Percentiles rank a stretch among this genome's conserved stretches.
These are phyloP conservation scores for Malurus splendens DNA, from an alignment of 2,797 vertebrate species.

Conservation along the genomic window DNA sequence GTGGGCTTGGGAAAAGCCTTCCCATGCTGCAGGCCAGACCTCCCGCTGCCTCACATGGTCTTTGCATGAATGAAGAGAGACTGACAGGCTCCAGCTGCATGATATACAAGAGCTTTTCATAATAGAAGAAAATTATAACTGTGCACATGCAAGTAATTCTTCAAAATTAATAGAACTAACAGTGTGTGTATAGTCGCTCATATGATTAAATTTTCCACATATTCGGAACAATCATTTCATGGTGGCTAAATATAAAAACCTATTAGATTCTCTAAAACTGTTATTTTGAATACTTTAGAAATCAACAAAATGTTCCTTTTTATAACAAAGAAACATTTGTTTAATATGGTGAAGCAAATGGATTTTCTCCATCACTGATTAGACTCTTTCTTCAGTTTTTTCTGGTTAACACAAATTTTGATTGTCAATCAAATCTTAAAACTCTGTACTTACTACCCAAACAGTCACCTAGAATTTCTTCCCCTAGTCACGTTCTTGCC, in stretches of 20 bases:
- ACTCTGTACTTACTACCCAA: slow-evolving; percentile 32
- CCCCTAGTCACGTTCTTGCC: slow-evolving; percentile 34
- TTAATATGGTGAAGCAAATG: slow-evolving; percentile 36
- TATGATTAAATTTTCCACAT: slow-evolving; percentile 46
- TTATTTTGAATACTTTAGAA: slow-evolving; percentile 52
- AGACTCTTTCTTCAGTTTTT: slow-evolving; percentile 30
- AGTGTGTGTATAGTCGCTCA: slow-evolving; percentile 19
- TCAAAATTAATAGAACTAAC: slow-evolving; percentile 30
- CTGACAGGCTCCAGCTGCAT: slow-evolving; percentile 19
- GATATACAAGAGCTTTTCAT: background rate
- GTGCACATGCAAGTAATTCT: background rate
- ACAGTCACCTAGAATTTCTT: slow-evolving; percentile 49
- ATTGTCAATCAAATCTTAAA: slow-evolving; percentile 58
- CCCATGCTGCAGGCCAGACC: background rate
- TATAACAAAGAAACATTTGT: slow-evolving; percentile 50
- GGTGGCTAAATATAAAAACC: slow-evolving; percentile 43
- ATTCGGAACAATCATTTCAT: slow-evolving; percentile 31
- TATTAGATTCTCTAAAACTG: slow-evolving; percentile 23
- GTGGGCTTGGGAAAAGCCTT: background rate
- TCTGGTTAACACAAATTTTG: slow-evolving; percentile 47
- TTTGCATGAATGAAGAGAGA: background rate
- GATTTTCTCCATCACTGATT: slow-evolving; percentile 40
- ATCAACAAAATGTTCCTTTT: slow-evolving; percentile 53
- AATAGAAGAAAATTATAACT: slow-evolving; percentile 47
- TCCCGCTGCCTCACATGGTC: background rate